Evolutionary conservation across 2,113 vertebrate genomes (phyloP).

Genomic region (Hemibates koningsi): DNA sequence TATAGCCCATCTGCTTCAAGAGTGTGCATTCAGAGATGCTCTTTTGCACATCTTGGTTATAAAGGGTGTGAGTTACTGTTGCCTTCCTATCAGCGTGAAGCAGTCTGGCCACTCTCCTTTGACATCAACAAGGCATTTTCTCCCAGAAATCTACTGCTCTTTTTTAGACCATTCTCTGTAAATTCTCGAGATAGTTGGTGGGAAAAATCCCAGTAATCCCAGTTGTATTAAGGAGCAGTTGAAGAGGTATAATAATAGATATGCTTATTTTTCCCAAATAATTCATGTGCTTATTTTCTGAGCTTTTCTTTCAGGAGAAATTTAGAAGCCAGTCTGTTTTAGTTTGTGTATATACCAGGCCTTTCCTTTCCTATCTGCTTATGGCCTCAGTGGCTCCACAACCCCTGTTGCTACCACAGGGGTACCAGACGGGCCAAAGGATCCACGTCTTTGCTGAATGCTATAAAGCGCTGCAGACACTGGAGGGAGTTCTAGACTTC

Average conservation of each 20-base stretch:
- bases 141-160: not conserved
- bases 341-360: not conserved
- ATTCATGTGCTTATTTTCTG: not conserved
- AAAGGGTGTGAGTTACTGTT: not conserved
- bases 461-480: slow-evolving; percentile 23
- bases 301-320: not conserved
- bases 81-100: not conserved
- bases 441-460: not conserved
- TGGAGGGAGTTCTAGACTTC: slow-evolving; percentile 52
- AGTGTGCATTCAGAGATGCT: not conserved
- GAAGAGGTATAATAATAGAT: not conserved
- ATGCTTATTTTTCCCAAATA: not conserved
- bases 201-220: not conserved
- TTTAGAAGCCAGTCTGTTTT: not conserved
- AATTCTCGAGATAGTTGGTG: not conserved
- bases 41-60: not conserved
- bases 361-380: slow-evolving; percentile 1
- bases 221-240: not conserved
- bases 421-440: slow-evolving; percentile 4
- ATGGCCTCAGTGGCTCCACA: slow-evolving; percentile 5
- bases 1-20: not conserved
- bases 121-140: not conserved
- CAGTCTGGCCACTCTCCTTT: not conserved
- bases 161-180: not conserved
- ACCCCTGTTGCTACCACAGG: not conserved